Evolutionary conservation across 2,797 vertebrate species (phyloP).

Genomic region (Esox masquinongy): DNA sequence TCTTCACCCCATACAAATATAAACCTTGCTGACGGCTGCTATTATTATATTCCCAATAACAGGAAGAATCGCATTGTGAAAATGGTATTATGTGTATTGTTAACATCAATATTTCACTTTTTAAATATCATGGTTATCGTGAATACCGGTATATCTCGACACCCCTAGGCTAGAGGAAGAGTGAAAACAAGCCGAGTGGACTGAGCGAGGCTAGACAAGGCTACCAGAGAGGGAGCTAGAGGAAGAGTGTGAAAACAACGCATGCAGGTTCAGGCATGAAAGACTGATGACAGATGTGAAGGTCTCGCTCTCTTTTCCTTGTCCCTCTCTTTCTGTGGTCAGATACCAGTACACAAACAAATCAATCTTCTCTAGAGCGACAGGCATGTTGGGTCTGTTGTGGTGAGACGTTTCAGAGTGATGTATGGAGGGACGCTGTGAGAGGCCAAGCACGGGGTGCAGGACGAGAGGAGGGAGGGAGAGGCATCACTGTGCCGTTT

Average conservation of each 20-base stretch:
- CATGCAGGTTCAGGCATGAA: background rate
- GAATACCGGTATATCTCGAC: no score
- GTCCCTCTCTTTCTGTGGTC: constrained; percentile 1
- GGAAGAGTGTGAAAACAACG: background rate
- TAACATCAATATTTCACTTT: no score
- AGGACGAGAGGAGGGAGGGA: background rate
- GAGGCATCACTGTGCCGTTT: constrained; percentile 14
- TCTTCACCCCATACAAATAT: constrained; percentile 3
- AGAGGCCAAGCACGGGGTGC: background rate
- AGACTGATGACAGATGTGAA: background rate
- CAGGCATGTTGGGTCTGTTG: constrained; percentile 48
- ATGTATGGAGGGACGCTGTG: constrained; percentile 39
- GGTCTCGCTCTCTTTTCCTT: background rate
- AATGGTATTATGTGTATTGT: no score
- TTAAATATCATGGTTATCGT: no score
- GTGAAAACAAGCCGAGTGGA: background rate
- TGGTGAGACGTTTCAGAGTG: constrained; percentile 48
- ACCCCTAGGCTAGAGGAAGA: background rate
- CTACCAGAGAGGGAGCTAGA: background rate
- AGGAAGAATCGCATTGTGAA: constrained; percentile 22
- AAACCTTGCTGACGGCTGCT: background rate
- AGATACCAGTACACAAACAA: constrained; percentile 51
- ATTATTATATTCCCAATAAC: constrained; percentile 31
- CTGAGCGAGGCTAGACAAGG: no score
- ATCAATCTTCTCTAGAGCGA: constrained; percentile 59